These are phyloP conservation scores for Syrphus vitripennis DNA, from an alignment of 2,888 invertebrate species.

Conservation along the genomic window DNA sequence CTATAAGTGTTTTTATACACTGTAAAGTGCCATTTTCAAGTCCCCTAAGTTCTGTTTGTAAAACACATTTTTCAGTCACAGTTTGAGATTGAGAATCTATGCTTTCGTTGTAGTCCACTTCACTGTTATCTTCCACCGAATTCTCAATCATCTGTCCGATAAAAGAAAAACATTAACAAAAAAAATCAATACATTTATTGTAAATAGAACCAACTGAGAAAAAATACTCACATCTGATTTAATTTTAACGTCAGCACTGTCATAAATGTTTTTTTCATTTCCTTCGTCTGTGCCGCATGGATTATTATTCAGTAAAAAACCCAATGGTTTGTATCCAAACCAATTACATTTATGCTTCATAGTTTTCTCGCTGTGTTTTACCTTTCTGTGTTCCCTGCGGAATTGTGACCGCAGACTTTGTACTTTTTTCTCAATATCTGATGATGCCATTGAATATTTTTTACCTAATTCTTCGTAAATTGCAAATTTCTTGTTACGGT, in stretches of 20 bases:
- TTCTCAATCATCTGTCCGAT: not conserved
- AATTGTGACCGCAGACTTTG: slow-evolving; percentile 30
- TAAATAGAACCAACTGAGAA: not conserved
- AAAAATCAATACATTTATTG: not conserved
- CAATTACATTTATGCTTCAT: not conserved
- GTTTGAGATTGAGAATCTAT: not conserved
- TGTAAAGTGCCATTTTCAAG: not conserved
- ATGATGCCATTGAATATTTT: not conserved
- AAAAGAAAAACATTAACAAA: not conserved
- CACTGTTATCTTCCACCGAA: not conserved
- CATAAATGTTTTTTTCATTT: not conserved
- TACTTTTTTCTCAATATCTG: slow-evolving; percentile 25
- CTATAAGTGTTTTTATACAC: slow-evolving; percentile 21
- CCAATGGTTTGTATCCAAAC: slow-evolving; percentile 40
- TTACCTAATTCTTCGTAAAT: not conserved
- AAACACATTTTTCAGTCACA: not conserved
- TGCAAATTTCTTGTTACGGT: not conserved
- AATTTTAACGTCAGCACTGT: not conserved
- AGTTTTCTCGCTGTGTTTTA: not conserved
- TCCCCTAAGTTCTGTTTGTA: not conserved
- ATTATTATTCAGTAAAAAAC: not conserved
- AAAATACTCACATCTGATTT: slow-evolving; percentile 9
- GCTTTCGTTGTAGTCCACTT: not conserved
- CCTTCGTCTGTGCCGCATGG: not conserved
- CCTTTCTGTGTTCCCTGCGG: slow-evolving; percentile 18